These are phyloP conservation scores for Nymphalis polychloros DNA, from an alignment of 2,888 invertebrate species.

Conservation along the genomic window DNA sequence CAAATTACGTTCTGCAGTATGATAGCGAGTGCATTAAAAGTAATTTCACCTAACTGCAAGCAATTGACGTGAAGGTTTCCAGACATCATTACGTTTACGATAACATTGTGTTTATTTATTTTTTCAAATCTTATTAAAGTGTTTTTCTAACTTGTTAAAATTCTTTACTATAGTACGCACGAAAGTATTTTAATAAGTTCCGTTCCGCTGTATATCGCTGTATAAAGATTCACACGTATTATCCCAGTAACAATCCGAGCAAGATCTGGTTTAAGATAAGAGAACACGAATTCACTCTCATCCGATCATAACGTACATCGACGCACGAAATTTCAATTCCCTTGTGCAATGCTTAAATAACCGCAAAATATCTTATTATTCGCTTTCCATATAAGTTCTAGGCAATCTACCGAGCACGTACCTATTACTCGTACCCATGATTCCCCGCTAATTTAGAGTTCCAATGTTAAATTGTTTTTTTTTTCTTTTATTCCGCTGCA, in stretches of 20 bases:
- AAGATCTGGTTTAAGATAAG: slow-evolving; percentile 69
- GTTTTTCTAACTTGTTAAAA: slow-evolving; percentile 24
- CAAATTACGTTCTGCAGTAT: slow-evolving; percentile 51
- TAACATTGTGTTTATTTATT: not conserved
- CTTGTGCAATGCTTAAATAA: slow-evolving; percentile 79
- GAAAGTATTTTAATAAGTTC: slow-evolving; percentile 66
- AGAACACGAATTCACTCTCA: slow-evolving; percentile 53
- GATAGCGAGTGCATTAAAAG: slow-evolving; percentile 54
- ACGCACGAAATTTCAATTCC: slow-evolving; percentile 79
- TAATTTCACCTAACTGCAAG: slow-evolving; percentile 48
- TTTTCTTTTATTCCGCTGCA: slow-evolving; percentile 70
- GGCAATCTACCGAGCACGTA: slow-evolving; percentile 62
- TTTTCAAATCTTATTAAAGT: slow-evolving; percentile 5
- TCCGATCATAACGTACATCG: slow-evolving; percentile 63
- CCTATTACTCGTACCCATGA: slow-evolving; percentile 69
- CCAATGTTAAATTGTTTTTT: slow-evolving; percentile 62
- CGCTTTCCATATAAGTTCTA: slow-evolving; percentile 79
- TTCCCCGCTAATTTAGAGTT: slow-evolving; percentile 75
- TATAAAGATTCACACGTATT: slow-evolving; percentile 60
- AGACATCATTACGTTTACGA: not conserved
- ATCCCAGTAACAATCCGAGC: slow-evolving; percentile 69
- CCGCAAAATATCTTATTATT: slow-evolving; percentile 81
- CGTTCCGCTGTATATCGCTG: slow-evolving; percentile 38
- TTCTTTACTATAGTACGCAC: slow-evolving; percentile 33
- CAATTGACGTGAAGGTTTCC: slow-evolving; percentile 5